phyloP scores from a whole-genome alignment of 2,888 invertebrate species.

The Apoderus coryli region DNA sequence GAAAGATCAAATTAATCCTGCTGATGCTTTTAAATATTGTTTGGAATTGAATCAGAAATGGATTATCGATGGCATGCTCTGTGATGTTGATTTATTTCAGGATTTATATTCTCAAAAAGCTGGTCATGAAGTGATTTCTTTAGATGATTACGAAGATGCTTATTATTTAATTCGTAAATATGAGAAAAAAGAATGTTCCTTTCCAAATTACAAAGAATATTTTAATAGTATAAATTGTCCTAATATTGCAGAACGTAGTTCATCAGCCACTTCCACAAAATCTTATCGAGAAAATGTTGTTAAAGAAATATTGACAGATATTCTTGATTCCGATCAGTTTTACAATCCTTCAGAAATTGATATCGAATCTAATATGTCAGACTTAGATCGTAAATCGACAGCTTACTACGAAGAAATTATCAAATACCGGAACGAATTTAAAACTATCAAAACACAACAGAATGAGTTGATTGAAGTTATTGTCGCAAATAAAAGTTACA shows the following conservation, averaged over 20 bases:
- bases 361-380: no score
- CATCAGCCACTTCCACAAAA: slow-evolving; percentile 15
- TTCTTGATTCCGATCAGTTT: no score
- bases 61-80: slow-evolving; percentile 45
- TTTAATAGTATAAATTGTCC: slow-evolving; percentile 22
- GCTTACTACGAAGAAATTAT: slow-evolving; percentile 17
- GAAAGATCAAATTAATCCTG: no score
- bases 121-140: slow-evolving; percentile 41
- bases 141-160: slow-evolving; percentile 38
- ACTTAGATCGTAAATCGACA: no score
- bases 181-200: slow-evolving; percentile 19
- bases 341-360: no score
- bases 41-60: no score
- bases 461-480: slow-evolving; percentile 20
- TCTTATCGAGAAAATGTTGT: slow-evolving; percentile 13
- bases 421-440: slow-evolving; percentile 18
- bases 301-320: slow-evolving; percentile 15
- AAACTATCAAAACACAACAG: slow-evolving; percentile 19
- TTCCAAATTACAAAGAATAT: slow-evolving; percentile 23
- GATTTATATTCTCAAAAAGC: slow-evolving; percentile 33
- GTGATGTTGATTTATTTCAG: slow-evolving; percentile 36
- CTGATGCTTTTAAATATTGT: no score
- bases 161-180: slow-evolving; percentile 27
- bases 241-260: slow-evolving; percentile 24
- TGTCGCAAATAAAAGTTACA: slow-evolving; percentile 22